Conservation (phyloP, 1,140 invertebrate species). For the Diorhabda elongata region DNA sequence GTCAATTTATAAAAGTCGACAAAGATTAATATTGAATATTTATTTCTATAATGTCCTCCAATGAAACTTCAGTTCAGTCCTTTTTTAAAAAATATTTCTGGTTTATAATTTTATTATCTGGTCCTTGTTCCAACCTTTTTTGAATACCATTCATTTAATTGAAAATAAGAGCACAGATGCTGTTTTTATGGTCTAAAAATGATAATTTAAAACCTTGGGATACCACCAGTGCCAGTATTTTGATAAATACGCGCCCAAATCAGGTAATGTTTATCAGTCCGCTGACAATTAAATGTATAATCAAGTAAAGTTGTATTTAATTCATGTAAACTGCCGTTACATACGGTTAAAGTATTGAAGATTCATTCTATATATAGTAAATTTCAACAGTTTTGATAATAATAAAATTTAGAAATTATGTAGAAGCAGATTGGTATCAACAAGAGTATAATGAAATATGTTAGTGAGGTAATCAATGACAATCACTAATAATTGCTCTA, state of each 20-base stretch:
- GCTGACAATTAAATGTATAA: background rate
- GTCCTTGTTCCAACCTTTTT: conserved; percentile 25
- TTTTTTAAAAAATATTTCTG: conserved; percentile 15
- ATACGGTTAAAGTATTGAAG: too few relatives aligned
- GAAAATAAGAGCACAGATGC: conserved; percentile 29
- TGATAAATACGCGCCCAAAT: conserved; percentile 35
- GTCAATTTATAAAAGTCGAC: background rate
- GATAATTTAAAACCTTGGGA: conserved; percentile 36
- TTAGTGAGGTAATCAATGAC: too few relatives aligned
- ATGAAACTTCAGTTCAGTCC: conserved; percentile 19
- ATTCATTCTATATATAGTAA: too few relatives aligned
- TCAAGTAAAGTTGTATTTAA: too few relatives aligned
- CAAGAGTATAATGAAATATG: too few relatives aligned
- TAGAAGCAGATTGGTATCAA: too few relatives aligned
- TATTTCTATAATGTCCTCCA: conserved; percentile 12
- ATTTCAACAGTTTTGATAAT: too few relatives aligned
- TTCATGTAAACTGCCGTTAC: too few relatives aligned
- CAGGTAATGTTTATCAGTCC: conserved; percentile 21
- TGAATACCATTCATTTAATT: conserved; percentile 32
- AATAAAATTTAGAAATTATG: too few relatives aligned
- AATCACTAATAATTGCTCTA: too few relatives aligned
- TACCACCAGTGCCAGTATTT: conserved; percentile 30
- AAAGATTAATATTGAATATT: conserved; percentile 1
- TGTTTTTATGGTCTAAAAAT: conserved; percentile 30
- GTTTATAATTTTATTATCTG: conserved; percentile 31